Evolutionary conservation across 2,113 vertebrate species (phyloP).

Genomic region (Aythya baeri): DNA sequence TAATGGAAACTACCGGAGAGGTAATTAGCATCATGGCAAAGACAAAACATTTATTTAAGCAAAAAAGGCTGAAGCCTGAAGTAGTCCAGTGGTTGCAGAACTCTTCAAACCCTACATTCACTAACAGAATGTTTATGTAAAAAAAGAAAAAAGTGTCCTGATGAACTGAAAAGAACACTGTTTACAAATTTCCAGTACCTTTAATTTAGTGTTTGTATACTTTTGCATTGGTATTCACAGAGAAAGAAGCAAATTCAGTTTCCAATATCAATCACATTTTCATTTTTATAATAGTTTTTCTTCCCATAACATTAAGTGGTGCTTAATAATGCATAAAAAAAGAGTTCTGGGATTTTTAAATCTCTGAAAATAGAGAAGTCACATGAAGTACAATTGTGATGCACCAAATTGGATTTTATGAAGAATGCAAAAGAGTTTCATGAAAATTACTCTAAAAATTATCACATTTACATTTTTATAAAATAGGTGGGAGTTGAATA

Average conservation of each 20-base stretch:
- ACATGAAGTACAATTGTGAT: neutral
- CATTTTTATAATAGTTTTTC: neutral
- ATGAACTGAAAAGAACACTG: neutral
- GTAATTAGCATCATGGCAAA: neutral
- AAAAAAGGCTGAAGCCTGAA: neutral
- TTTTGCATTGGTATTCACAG: neutral
- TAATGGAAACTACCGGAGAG: neutral
- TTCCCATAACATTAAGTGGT: neutral
- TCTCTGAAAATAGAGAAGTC: neutral
- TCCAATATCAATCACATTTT: neutral
- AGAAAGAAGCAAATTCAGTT: neutral
- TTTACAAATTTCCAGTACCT: neutral
- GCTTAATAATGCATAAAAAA: neutral
- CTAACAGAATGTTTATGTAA: neutral
- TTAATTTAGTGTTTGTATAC: neutral
- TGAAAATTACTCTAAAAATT: neutral
- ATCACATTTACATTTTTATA: neutral
- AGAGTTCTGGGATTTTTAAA: neutral
- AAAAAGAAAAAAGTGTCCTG: too few species aligned
- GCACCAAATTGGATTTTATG: neutral
- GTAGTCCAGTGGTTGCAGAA: neutral
- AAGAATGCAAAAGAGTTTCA: neutral
- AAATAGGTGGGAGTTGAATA: neutral
- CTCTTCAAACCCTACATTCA: neutral
- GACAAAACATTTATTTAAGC: neutral